phyloP scores from a whole-genome alignment of 2,113 vertebrate genomes.

The Chlorocebus sabaeus region DNA sequence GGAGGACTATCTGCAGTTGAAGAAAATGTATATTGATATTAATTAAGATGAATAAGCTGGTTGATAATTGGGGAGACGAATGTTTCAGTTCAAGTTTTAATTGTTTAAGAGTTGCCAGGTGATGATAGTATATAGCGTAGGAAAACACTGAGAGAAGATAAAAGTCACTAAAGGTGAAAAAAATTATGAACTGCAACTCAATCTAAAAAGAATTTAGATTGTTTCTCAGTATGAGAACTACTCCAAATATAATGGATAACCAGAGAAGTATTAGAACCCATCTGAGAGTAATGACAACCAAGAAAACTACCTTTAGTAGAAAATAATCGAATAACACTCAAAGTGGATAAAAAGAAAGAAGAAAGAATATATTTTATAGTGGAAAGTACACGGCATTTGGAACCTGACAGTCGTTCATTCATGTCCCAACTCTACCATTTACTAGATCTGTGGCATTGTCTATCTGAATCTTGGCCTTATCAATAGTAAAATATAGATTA shows the following conservation, averaged over 20 bases:
- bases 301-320: not conserved
- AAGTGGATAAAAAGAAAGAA: not conserved
- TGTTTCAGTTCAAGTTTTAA: not conserved
- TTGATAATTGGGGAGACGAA: not conserved
- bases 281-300: not conserved
- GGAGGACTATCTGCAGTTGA: not conserved
- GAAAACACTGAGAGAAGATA: not conserved
- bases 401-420: not conserved
- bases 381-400: not conserved
- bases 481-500: not conserved
- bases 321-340: not conserved
- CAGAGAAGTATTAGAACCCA: not conserved
- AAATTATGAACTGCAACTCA: not conserved
- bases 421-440: not conserved
- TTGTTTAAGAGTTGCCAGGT: not conserved
- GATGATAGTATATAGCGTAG: not conserved
- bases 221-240: not conserved
- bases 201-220: not conserved
- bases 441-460: not conserved
- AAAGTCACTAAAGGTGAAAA: not conserved
- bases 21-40: not conserved
- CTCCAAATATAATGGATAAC: conserved; percentile 9
- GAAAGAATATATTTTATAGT: not conserved
- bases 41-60: not conserved
- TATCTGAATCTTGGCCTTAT: not conserved